Percentiles rank a stretch among this genome's conserved stretches.
Evolutionary conservation across 2,888 invertebrate species (phyloP).

Genomic region (Pogonocherus hispidulus): DNA sequence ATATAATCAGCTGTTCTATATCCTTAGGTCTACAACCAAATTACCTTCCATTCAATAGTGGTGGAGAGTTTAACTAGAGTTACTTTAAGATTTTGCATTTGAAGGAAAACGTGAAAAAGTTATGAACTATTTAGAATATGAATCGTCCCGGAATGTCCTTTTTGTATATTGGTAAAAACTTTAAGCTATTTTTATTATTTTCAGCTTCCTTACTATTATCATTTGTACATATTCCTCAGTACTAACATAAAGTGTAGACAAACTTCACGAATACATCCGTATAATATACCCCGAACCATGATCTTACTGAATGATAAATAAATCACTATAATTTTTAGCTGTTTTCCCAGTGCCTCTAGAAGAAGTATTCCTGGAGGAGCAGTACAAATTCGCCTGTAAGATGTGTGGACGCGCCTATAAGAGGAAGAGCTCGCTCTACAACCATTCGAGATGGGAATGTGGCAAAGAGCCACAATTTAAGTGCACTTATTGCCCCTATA

Average conservation of each 20-base stretch:
- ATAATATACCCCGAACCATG: no score
- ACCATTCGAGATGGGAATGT: constrained; percentile 56
- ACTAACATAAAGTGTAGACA: neutral
- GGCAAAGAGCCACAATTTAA: constrained; percentile 53
- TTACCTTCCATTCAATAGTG: no score
- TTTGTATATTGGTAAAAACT: no score
- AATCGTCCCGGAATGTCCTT: no score
- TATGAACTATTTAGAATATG: no score
- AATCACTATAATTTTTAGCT: constrained; percentile 12
- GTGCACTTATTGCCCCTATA: constrained; percentile 58
- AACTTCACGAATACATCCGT: neutral
- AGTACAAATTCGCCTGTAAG: constrained; percentile 27
- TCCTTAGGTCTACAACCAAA: no score
- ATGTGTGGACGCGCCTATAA: constrained; percentile 47
- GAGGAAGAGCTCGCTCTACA: constrained; percentile 53
- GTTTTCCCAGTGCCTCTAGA: neutral
- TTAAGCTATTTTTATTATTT: no score
- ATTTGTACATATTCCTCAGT: constrained; percentile 6
- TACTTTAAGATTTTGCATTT: no score
- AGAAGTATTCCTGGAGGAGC: constrained; percentile 21
- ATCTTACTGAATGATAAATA: neutral
- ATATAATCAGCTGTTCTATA: no score
- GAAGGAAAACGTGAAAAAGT: no score
- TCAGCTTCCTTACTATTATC: neutral
- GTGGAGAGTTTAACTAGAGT: no score